Conservation (phyloP, 2,797 vertebrate genomes). For the Heliangelus exortis region DNA sequence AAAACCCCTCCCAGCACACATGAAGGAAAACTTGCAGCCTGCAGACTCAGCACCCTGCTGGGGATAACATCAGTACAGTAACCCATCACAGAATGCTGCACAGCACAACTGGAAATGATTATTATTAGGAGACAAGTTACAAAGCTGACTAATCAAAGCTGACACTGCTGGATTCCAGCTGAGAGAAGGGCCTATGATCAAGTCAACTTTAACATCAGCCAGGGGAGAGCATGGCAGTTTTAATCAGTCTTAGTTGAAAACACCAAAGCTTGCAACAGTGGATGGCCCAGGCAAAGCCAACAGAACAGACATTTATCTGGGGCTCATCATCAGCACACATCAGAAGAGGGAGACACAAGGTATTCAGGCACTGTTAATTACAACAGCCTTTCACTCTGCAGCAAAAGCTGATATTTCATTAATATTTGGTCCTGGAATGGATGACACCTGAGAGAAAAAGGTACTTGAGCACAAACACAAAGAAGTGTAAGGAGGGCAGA, state of each 20-base stretch:
- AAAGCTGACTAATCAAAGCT: slow-evolving; percentile 45
- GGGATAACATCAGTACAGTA: slow-evolving; percentile 36
- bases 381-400: neutral
- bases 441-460: neutral
- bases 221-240: neutral
- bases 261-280: neutral
- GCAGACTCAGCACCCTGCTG: slow-evolving; percentile 49
- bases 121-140: slow-evolving; percentile 3
- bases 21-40: neutral
- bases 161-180: slow-evolving; percentile 29
- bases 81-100: neutral
- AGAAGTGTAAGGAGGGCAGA: neutral
- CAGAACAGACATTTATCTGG: neutral
- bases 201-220: neutral
- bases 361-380: neutral
- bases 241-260: neutral
- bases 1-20: neutral
- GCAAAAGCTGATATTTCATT: neutral
- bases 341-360: neutral
- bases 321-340: neutral
- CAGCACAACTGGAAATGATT: slow-evolving; percentile 43
- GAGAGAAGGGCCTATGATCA: neutral
- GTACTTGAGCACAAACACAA: neutral
- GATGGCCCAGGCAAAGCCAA: neutral
- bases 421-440: neutral